Evolutionary conservation across 2,113 vertebrate species (phyloP), one percentile per base, ranked within the genome.

Genomic region (Seriola dumerili): DNA sequence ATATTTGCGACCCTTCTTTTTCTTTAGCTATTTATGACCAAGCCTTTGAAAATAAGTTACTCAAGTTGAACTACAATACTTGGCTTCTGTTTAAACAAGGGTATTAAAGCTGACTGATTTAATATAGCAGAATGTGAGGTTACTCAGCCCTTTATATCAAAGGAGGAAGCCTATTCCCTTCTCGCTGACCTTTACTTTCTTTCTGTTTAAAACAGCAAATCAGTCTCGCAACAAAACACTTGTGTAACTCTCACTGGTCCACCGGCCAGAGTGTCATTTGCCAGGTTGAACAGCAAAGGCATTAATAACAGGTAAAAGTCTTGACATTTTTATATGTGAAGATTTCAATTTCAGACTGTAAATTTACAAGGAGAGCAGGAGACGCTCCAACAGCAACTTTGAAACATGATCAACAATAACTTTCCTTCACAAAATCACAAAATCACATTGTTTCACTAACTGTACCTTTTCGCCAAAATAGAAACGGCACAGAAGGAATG

Each of bases 41-140:
- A 76, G 52, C 75, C 84, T 88, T 85, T 90, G 81, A 85, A 92
- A 90, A 89, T 76, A 82, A 83, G 72, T 88, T 80, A 65, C 81
- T 85, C 71, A n/a, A 54, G 87, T 78, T 85, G 80, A 89, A 84
- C 80, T 90, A 57, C 70, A 81, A 79, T 17, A 54, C 80, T 92
- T 91, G 90, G 85, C 89, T 71, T 59, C 61, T 21, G 59, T 66
- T 78, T 87, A 82, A 81, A 90, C 80, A 70, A 69, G 70, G 65
- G 90, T 73, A 89, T 90, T 88, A 89, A 77, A 72, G 64, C 67
- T 62, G 83, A 87, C 76, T 87, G 90, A 91, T 91, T 91, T 91
- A 90, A 91, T 71, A 88, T 46, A 71, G 85, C 66, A 52, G 77
- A 89, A 86, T 66, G 50, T 67, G 50, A 85, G 85, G 79, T 83